Base-by-base conservation (phyloP, 1,140 invertebrate genomes). In the Druon quercuslanigerum region DNA sequence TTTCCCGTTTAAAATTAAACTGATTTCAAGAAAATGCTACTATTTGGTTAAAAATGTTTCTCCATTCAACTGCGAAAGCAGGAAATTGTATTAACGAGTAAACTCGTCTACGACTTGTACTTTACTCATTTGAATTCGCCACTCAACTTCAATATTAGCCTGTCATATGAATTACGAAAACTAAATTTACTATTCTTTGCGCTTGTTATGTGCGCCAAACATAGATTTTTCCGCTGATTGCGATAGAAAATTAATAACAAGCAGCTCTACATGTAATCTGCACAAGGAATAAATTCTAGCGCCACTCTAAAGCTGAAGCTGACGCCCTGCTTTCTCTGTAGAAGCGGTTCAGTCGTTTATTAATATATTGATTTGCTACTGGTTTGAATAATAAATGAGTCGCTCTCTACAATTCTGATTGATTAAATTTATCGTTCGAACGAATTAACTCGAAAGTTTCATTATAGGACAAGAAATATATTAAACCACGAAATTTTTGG, bases 331-430 rank as follows among this genome's bases (percentile, higher is more conserved):
- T 33, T 33, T 33, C 25, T 33, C 7, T 16, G 57, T 54, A 25
- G 17, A 60, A 13, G 14, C 57, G 13, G 57, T 66, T 40, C 25
- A 66, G 20, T 66, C 20, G 57, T 25, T 66, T 66, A 66, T 66
- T 66, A 25, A 66, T 66, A 66, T 66, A 66, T 66, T 66, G 57
- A 66, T 66, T 66, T 4, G 25, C 20, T 66, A 66, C 57, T 40
- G 25, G 3, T 66, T 66, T 66, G 5, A 66, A 66, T 66, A 66
- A 66, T 66, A 33, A 66, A 66, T 5, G 16, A 11, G n/a, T 20
- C 25, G 25, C 3, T 5, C 25, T 33, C 25, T 33, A 33, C 25
- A 33, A 33, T 33, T 33, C 25, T 5, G 25, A 3, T 33, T 33
- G 5, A 33, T 33, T 33, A 33, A 33, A 33, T 33, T 33, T 33